These are phyloP conservation scores for Podocnemis expansa DNA, from an alignment of 2,113 vertebrate species.

Conservation along the genomic window DNA sequence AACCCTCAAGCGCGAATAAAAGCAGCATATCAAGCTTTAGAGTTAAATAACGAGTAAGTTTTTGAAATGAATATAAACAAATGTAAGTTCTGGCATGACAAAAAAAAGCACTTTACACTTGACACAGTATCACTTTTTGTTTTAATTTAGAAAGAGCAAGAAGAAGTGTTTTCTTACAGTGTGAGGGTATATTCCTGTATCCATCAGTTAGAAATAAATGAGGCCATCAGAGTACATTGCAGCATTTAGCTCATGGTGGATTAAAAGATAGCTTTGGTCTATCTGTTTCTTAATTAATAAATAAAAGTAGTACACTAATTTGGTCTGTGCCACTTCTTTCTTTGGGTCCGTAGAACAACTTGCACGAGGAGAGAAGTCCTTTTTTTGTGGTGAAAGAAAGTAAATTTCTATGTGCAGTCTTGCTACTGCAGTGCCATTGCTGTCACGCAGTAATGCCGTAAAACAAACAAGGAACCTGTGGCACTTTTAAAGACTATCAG, in stretches of 20 bases:
- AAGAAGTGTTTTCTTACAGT: not conserved
- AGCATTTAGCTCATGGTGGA: not conserved
- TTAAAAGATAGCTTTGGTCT: not conserved
- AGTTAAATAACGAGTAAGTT: slow-evolving; percentile 97
- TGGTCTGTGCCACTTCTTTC: not conserved
- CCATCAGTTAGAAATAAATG: not conserved
- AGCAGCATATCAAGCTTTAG: slow-evolving; percentile 95
- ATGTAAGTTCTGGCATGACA: not conserved
- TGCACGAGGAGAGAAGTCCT: not conserved
- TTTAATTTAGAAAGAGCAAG: not conserved
- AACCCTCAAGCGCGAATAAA: slow-evolving; percentile 96
- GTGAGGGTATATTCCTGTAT: not conserved
- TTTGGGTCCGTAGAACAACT: not conserved
- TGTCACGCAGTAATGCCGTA: not conserved
- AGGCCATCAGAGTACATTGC: not conserved
- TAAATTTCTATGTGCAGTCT: not conserved
- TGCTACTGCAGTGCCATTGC: not conserved
- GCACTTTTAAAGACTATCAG: too few relatives aligned
- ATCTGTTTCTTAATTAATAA: not conserved
- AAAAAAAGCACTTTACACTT: not conserved
- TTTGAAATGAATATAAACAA: not conserved
- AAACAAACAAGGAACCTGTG: too few relatives aligned
- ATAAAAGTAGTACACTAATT: not conserved
- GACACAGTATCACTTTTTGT: not conserved
- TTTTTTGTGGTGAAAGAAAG: not conserved